Evolutionary conservation across 2,888 invertebrate species (phyloP), one percentile per base, ranked within the genome.

Genomic region (Nebria salina): DNA sequence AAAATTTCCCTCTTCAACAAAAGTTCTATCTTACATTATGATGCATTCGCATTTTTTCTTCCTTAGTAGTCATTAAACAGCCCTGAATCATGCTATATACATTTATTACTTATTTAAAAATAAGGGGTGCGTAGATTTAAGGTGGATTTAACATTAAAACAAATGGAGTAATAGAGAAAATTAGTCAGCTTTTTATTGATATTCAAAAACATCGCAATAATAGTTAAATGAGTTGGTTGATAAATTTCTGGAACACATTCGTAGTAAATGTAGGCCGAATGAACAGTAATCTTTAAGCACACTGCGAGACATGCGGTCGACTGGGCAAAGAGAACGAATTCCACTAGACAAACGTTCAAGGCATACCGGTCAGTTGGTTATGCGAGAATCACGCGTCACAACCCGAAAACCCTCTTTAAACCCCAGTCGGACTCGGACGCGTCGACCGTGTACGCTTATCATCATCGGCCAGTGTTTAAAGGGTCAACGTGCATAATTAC

Each of bases 401-500:
- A 20, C 66, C 66, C 66, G 34, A n/a, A 20, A 13, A 66, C 70
- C 70, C 70, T 70, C 70, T 25, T 70, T 15, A 70, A 70, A 70
- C 13, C 11, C 54, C 54, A 13, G 54, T 13, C 7, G 13, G 25
- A 15, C 13, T 66, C 70, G 70, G 70, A 70, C 26, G 70, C 34
- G 70, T 70, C 70, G 34, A 34, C 26, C 3, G 54, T 13, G 26
- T 13, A 25, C 25, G 70, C 70, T 70, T 70, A 70, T 70, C 70
- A 70, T 70, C 70, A 26, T 25, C 70, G 70, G 25, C 20, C 70
- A 70, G 25, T 70, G 54, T 54, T 8, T 54, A 13, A 70, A 26
- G 70, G 70, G 70, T 70, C 70, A 70, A 3, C 20, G 70, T 70
- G 1, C 70, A 20, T 70, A 70, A 70, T 70, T 70, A 70, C 70